Evolutionary conservation across 1,140 invertebrate species (phyloP).

Genomic region (Akabosia matsudoensis): DNA sequence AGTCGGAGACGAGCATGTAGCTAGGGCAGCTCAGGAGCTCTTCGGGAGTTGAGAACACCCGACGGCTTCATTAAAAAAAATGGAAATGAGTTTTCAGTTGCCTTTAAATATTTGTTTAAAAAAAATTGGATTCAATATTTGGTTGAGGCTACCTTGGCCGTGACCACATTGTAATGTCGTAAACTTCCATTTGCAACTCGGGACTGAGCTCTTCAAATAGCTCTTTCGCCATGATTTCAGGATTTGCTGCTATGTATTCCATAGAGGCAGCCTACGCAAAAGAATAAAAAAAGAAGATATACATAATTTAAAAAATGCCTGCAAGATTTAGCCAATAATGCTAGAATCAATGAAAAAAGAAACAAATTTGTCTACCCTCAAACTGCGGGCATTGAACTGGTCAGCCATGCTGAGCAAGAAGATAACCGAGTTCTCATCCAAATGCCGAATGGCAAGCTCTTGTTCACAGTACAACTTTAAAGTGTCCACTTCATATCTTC

Average conservation of each 20-base stretch:
- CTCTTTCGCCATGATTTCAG: slow-evolving; percentile 60
- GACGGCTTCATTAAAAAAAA: slow-evolving; percentile 29
- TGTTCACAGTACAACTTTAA: slow-evolving; percentile 63
- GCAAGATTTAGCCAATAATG: background rate
- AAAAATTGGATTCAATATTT: background rate
- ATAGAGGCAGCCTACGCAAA: slow-evolving; percentile 36
- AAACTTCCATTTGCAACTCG: slow-evolving; percentile 61
- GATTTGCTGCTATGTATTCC: slow-evolving; percentile 52
- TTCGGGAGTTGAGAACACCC: slow-evolving; percentile 39
- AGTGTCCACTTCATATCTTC: slow-evolving; percentile 58
- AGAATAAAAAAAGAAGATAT: background rate
- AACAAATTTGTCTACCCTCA: slow-evolving; percentile 56
- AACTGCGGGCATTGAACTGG: slow-evolving; percentile 60
- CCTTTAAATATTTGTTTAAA: background rate
- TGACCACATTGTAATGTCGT: slow-evolving; percentile 54
- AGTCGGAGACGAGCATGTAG: slow-evolving; percentile 43
- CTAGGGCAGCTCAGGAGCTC: slow-evolving; percentile 38
- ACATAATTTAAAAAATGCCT: background rate
- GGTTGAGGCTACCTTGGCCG: slow-evolving; percentile 47
- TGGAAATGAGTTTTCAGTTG: background rate
- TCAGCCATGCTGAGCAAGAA: slow-evolving; percentile 65
- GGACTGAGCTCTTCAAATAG: slow-evolving; percentile 63
- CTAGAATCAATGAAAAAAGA: background rate
- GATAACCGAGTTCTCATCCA: slow-evolving; percentile 64
- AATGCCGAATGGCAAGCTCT: slow-evolving; percentile 56